Base-by-base conservation (phyloP, 2,888 invertebrate species). In the Lutraria lutraria region DNA sequence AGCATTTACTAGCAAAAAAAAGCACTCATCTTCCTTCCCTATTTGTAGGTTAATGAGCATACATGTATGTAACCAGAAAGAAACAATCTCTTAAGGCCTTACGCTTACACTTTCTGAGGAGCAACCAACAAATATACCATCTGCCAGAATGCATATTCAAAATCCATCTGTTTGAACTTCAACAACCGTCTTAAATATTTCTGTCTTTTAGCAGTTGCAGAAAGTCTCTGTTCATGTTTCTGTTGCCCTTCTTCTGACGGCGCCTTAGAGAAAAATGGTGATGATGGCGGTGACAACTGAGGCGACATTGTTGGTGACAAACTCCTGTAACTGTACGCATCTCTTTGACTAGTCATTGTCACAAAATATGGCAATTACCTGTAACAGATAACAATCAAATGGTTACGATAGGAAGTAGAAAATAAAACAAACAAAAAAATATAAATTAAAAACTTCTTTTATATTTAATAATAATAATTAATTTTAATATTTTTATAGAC, bases 141-240 rank as follows among this genome's bases (percentile, higher is more conserved):
- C 97, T 99, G 99, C 99, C 99, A 99, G n/a, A 98, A 97, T 0
- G 99, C 99, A 97, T 99, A 99, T 96, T 99, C 99, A 97, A 99
- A 99, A 97, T 99, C 99, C 99, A 99, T 99, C 97, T 99, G 99
- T 95, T 98, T 98, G 96, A 99, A 99, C 97, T 98, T 98, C 89
- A 96, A 94, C 34, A 96, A 89, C 25, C 96, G 97, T 93, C 98
- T 97, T 85, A 99, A 97, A 97, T 99, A 96, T 91, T 96, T 96
- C 72, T 95, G 94, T 91, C 96, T 91, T 88, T 99, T 99, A 79
- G 98, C 98, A 76, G 98, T 98, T 2, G 99, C 99, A 88, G 98
- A 98, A 16, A 95, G 94, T 83, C 95, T 93, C n/a, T 93, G 90
- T 76, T 95, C 95, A 76, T 92, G 90, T 79, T 86, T 92, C 4